Percentiles rank a stretch among this genome's conserved stretches.
These are phyloP conservation scores for Distichodus sexfasciatus DNA, from an alignment of 2,797 vertebrate species.

Conservation along the genomic window DNA sequence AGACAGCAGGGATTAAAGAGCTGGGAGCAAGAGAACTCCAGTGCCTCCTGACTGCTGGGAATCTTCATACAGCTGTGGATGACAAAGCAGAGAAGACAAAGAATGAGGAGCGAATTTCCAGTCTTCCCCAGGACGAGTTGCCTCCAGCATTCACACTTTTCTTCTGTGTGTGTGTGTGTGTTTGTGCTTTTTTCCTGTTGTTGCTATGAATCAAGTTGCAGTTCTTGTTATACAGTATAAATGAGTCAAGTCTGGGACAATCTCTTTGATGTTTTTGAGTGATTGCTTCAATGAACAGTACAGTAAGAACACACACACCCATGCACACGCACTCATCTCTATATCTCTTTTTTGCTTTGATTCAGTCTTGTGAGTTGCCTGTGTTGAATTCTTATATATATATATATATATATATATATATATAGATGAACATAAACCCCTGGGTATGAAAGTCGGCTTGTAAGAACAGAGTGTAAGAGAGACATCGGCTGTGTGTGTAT, in stretches of 20 bases:
- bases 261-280: slow-evolving; percentile 43
- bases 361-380: background rate
- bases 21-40: background rate
- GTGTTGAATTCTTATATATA: background rate
- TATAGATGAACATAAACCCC: slow-evolving; percentile 2
- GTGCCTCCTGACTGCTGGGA: slow-evolving; percentile 47
- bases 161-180: background rate
- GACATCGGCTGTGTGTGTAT: background rate
- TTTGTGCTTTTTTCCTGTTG: background rate
- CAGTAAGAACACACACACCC: slow-evolving; percentile 3
- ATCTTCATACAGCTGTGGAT: slow-evolving; percentile 56
- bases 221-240: slow-evolving; percentile 44
- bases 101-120: slow-evolving; percentile 33
- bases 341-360: no score
- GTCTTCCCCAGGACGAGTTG: slow-evolving; percentile 35
- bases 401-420: background rate
- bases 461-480: background rate
- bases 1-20: slow-evolving; percentile 9
- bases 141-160: slow-evolving; percentile 12
- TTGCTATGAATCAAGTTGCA: slow-evolving; percentile 33
- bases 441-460: background rate
- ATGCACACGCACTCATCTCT: no score
- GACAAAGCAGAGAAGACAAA: slow-evolving; percentile 53
- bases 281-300: slow-evolving; percentile 29
- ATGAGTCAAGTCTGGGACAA: slow-evolving; percentile 39